Percentiles rank a stretch among this genome's conserved stretches.
Evolutionary conservation across 2,888 invertebrate species (phyloP).

Genomic region (Ecdyonurus torrentis): DNA sequence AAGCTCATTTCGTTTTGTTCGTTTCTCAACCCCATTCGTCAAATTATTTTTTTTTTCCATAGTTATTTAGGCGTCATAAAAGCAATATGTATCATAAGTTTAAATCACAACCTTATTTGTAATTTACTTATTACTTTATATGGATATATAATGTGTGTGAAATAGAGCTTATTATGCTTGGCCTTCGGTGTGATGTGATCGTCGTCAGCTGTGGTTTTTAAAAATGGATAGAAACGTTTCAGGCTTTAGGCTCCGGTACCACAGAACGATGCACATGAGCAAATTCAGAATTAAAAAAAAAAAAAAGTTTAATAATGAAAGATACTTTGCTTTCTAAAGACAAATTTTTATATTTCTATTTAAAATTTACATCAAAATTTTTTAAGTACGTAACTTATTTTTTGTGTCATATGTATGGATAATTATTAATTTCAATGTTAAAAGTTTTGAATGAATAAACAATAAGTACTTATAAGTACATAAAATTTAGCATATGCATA

Average conservation of each 20-base stretch:
- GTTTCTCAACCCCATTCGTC: background rate
- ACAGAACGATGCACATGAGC: background rate
- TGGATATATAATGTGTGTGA: no score
- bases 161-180: background rate
- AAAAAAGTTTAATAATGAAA: no score
- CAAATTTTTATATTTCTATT: background rate
- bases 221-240: background rate
- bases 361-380: no score
- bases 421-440: background rate
- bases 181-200: background rate
- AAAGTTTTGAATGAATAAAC: background rate
- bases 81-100: no score
- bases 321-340: background rate
- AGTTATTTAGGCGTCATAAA: no score
- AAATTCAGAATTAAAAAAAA: background rate
- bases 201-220: background rate
- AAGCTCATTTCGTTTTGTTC: background rate
- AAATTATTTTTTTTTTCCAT: no score
- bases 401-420: no score
- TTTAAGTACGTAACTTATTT: no score
- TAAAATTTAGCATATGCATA: no score
- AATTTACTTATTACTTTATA: no score
- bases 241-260: background rate
- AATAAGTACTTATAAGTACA: background rate
- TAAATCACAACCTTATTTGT: no score